Evolutionary conservation across 2,113 vertebrate species (phyloP).

Genomic region (Sciurus niger): DNA sequence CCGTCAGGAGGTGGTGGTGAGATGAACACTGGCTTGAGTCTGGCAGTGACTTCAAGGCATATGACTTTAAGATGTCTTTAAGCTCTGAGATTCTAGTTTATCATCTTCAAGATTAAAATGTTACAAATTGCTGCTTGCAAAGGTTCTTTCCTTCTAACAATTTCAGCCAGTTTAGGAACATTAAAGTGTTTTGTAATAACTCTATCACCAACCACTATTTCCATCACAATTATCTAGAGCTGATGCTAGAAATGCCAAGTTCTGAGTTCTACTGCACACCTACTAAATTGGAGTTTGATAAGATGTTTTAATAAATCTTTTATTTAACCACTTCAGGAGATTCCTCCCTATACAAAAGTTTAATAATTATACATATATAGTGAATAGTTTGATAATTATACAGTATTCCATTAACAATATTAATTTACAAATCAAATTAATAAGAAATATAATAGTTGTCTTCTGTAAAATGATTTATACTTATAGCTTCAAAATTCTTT

Average conservation of each 20-base stretch:
- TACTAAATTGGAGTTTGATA: not conserved
- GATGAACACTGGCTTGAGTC: not conserved
- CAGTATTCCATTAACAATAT: not conserved
- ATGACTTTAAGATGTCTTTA: not conserved
- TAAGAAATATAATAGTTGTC: not conserved
- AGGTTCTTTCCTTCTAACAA: conserved; percentile 10
- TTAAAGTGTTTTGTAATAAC: not conserved
- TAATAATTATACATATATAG: not conserved
- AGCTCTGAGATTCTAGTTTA: conserved; percentile 2
- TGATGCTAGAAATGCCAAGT: not conserved
- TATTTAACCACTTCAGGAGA: not conserved
- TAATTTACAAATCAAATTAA: not conserved
- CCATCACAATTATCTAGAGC: not conserved
- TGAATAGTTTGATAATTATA: not conserved
- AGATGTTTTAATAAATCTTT: not conserved
- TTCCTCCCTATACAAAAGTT: not conserved
- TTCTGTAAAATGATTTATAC: not conserved
- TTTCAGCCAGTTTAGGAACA: not conserved
- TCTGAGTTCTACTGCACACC: not conserved
- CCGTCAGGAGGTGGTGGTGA: not conserved
- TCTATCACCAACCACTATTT: not conserved
- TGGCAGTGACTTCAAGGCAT: not conserved
- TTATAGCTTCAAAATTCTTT: not conserved
- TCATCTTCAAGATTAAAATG: not conserved
- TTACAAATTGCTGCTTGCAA: not conserved